A percentile compares a stretch with the other conserved stretches of the same genome.
These are phyloP conservation scores for Limonius californicus DNA, from an alignment of 1,140 invertebrate species.

Conservation along the genomic window DNA sequence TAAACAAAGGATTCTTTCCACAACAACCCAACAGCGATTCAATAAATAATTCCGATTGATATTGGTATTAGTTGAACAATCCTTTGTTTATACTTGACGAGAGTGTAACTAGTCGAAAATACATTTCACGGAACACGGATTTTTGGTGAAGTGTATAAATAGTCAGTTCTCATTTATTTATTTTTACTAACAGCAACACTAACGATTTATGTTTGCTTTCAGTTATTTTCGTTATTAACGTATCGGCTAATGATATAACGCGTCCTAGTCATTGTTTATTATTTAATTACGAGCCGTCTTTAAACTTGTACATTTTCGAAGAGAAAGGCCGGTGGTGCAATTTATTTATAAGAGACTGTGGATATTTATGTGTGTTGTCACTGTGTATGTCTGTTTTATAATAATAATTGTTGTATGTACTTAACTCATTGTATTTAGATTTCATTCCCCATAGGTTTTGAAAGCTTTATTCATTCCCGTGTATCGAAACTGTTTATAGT, in stretches of 20 bases:
- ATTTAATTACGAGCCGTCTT: too few species aligned
- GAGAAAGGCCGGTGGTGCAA: too few species aligned
- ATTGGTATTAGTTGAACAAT: not conserved
- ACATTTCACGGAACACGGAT: not conserved
- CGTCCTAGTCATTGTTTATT: conserved; percentile 38
- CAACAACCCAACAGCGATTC: too few species aligned
- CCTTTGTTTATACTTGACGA: conserved; percentile 13
- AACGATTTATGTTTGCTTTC: conserved; percentile 10
- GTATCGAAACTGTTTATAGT: not conserved
- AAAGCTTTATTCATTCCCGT: conserved; percentile 5
- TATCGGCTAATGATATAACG: conserved; percentile 43
- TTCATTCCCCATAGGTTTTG: conserved; percentile 7
- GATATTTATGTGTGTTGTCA: too few species aligned
- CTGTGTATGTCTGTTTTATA: not conserved
- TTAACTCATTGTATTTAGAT: not conserved
- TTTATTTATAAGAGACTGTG: too few species aligned
- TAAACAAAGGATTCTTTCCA: not conserved
- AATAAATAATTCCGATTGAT: not conserved
- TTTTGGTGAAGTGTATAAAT: conserved; percentile 9
- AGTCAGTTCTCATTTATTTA: conserved; percentile 8
- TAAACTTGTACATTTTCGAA: too few species aligned
- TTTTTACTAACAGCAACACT: conserved; percentile 9
- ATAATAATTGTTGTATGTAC: not conserved
- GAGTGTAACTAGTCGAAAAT: conserved; percentile 19
- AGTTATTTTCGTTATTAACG: conserved; percentile 23